Base-by-base conservation (phyloP, 1,140 invertebrate species). In the Listronotus bonariensis region DNA sequence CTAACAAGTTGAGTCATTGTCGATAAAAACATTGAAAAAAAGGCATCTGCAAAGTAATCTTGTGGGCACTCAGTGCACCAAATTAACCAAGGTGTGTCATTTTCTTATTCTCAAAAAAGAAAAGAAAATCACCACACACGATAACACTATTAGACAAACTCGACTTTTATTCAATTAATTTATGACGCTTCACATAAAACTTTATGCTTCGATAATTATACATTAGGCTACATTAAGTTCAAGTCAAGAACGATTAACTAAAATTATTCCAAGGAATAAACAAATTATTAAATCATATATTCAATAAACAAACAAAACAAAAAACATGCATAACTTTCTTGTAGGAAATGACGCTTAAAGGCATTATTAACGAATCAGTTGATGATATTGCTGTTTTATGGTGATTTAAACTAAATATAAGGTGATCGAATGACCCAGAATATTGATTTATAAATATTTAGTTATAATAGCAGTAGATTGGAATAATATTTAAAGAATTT, bases 201-300 rank as follows among this genome's bases (percentile, higher is more conserved):
- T 52, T 52, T 36, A 52, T 52, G 49, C 49, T 26, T 52, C 17
- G 32, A 52, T 52, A 31, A 52, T 17, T 31, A 12, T 52, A 14
- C 49, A 52, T 52, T 52, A 52, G 18, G 49, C 15, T 36, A 20
- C 42, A 45, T n/a, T 45, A 45, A 18, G 14, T 45, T 18, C 14
- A 11, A 18, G 14, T 9, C 14, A 36, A 12, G 14, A 11, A 17
- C 5, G 11, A 45, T 45, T 14, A 45, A 17, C 3, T 14, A 45
- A 14, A 17, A n/a, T 18, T 18, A 18, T 14, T 14, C 14, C 12
- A 18, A 9, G 7, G 10, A n/a, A 45, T 14, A 45, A 45, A 45
- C 42, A 45, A 8, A 45, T 45, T 17, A 45, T 45, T 45, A 11
- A 14, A 41, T 41, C 14, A 45, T 45, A 14, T 45, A 14, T 17